A percentile compares a stretch with the other conserved stretches of the same genome.
These are phyloP conservation scores for Otis tarda DNA, from an alignment of 2,113 vertebrate species.

Conservation along the genomic window DNA sequence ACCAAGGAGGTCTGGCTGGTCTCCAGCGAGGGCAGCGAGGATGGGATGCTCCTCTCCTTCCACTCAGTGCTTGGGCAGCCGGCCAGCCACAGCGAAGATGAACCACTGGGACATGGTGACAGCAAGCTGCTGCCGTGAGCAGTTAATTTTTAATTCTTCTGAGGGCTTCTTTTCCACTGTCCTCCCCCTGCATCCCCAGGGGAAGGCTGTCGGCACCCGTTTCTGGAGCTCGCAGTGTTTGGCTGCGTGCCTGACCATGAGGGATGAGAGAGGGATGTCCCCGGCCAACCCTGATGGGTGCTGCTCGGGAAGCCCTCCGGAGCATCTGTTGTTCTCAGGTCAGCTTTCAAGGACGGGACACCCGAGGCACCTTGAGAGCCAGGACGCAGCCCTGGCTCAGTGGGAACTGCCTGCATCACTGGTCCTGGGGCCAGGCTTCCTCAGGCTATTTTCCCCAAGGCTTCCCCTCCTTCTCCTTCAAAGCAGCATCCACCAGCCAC, in stretches of 20 bases:
- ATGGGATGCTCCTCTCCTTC: background rate
- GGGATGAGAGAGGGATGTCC: background rate
- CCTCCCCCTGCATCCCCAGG: background rate
- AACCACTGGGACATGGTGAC: background rate
- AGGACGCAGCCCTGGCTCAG: background rate
- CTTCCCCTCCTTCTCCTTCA: background rate
- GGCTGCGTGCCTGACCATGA: background rate
- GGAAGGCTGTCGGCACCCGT: background rate
- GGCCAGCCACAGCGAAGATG: background rate
- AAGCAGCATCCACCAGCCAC: background rate
- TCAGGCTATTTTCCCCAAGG: background rate
- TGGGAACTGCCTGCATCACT: background rate
- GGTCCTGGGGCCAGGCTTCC: background rate
- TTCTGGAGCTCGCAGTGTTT: background rate
- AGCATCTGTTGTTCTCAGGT: background rate
- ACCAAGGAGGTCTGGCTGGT: background rate
- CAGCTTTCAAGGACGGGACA: background rate
- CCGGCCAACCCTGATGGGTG: background rate
- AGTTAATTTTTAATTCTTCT: conserved; percentile 34
- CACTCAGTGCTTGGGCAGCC: fast-evolving
- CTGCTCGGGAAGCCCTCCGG: background rate
- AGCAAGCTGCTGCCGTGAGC: background rate
- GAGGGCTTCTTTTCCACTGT: background rate
- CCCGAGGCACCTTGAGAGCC: background rate
- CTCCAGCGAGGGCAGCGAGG: background rate